phyloP scores from a whole-genome alignment of 1,140 invertebrate genomes.

The Drepana arcuata region DNA sequence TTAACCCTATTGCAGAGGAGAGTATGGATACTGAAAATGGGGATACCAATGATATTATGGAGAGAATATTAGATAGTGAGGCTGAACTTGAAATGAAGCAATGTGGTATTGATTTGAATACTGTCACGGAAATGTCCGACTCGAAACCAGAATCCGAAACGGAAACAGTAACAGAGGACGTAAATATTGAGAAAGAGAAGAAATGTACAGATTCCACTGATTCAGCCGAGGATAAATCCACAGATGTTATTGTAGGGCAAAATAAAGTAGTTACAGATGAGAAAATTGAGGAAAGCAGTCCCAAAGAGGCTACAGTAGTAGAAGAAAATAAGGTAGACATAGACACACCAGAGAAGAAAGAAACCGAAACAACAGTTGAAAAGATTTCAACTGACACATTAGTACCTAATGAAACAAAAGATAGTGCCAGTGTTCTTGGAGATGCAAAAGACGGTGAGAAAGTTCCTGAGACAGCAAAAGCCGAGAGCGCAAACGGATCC shows the following conservation, averaged over 20 bases:
- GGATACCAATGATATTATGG: constrained; percentile 51
- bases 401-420: constrained; percentile 8
- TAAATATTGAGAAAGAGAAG: too few relatives aligned
- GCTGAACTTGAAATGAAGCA: constrained; percentile 44
- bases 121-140: constrained; percentile 14
- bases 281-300: constrained; percentile 13
- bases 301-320: constrained; percentile 15
- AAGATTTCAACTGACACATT: constrained; percentile 1
- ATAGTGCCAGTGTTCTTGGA: constrained; percentile 1
- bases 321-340: constrained; percentile 13
- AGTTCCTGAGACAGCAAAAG: constrained; percentile 12
- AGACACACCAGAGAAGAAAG: too few relatives aligned
- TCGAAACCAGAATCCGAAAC: constrained; percentile 10
- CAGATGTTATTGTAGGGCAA: constrained; percentile 5
- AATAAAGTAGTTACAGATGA: constrained; percentile 2
- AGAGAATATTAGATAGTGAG: constrained; percentile 49
- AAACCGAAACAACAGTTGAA: constrained; percentile 5
- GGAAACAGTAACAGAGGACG: neutral
- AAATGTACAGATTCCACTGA: too few relatives aligned
- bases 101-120: constrained; percentile 15
- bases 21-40: constrained; percentile 50
- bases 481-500: too few relatives aligned
- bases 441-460: constrained; percentile 8
- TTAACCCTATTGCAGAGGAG: constrained; percentile 55
- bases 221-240: constrained; percentile 5